These are phyloP conservation scores for Craterocephalus amniculus DNA, from an alignment of 2,797 vertebrate species.

Conservation along the genomic window DNA sequence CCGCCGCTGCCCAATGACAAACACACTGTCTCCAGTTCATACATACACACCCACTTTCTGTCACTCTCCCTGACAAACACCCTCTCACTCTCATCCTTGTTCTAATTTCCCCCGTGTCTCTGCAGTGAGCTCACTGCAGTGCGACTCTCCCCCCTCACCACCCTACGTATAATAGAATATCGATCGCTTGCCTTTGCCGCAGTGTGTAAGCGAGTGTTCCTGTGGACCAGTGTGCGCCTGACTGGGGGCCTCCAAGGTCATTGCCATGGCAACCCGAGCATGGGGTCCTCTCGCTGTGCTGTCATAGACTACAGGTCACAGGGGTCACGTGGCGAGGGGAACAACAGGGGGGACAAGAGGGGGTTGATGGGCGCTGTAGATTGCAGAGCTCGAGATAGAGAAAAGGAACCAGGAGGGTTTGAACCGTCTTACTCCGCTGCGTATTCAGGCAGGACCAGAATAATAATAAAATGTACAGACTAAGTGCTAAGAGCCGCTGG, in stretches of 20 bases:
- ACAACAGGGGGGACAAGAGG: constrained; percentile 47
- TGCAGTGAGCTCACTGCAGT: constrained; percentile 82
- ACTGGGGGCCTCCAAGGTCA: constrained; percentile 84
- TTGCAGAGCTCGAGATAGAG: constrained; percentile 43
- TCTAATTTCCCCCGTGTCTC: constrained; percentile 78
- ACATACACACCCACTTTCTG: constrained; percentile 57
- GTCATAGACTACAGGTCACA: constrained; percentile 76
- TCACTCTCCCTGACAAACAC: constrained; percentile 69
- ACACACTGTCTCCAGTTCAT: constrained; percentile 38
- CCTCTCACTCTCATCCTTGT: constrained; percentile 60
- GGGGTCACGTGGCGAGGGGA: constrained; percentile 70
- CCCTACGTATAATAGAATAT: constrained; percentile 86
- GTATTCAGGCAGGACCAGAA: constrained; percentile 54
- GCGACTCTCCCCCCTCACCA: constrained; percentile 66
- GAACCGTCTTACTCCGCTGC: constrained; percentile 46
- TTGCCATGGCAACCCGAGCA: constrained; percentile 82
- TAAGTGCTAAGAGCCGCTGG: constrained; percentile 24
- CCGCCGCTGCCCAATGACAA: constrained; percentile 55
- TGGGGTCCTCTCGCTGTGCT: constrained; percentile 72
- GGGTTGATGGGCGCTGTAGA: constrained; percentile 59
- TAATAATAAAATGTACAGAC: constrained; percentile 45
- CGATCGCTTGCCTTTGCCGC: constrained; percentile 84
- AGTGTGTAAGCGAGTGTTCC: constrained; percentile 75
- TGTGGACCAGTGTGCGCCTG: constrained; percentile 53
- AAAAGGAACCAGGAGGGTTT: constrained; percentile 45